Evolutionary conservation across 2,113 vertebrate genomes (phyloP).

Genomic region (Oophaga pumilio): DNA sequence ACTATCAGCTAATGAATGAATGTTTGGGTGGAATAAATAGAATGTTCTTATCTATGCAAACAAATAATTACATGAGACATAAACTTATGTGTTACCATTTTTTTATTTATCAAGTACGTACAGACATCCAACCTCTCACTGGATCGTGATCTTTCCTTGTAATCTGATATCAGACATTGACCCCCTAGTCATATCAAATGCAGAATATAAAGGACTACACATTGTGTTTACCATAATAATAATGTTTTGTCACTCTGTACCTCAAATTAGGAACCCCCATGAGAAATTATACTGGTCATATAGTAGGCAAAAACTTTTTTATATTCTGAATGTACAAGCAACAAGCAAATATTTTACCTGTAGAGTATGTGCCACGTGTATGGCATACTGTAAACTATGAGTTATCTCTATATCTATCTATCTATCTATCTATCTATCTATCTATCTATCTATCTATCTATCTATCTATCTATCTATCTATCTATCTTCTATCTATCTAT

Average conservation of each 20-base stretch:
- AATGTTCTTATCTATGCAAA: constrained; percentile 5
- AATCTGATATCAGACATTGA: constrained; percentile 68
- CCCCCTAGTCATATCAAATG: constrained; percentile 64
- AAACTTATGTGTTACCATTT: constrained; percentile 20
- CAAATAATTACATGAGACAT: constrained; percentile 45
- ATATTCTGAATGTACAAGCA: not conserved
- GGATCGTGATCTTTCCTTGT: constrained; percentile 6
- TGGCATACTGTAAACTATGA: not conserved
- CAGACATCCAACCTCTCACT: constrained; percentile 24
- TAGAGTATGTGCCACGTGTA: not conserved
- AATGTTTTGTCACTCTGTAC: not conserved
- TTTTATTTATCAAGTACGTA: constrained; percentile 3
- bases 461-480: not conserved
- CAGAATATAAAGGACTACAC: constrained; percentile 67
- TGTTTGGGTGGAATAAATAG: not conserved
- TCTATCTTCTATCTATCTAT: not conserved
- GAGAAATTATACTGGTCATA: not conserved
- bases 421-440: constrained; percentile 6
- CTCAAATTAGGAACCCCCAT: not conserved
- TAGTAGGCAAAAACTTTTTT: not conserved
- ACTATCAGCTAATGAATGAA: not conserved
- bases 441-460: not conserved
- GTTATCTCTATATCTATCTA: not conserved
- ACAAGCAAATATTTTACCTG: not conserved
- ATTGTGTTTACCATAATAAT: constrained; percentile 67